phyloP scores from a whole-genome alignment of 30 jellyfish, hydroid and myxozoan genomes.

The Nemopilema nomurai region DNA sequence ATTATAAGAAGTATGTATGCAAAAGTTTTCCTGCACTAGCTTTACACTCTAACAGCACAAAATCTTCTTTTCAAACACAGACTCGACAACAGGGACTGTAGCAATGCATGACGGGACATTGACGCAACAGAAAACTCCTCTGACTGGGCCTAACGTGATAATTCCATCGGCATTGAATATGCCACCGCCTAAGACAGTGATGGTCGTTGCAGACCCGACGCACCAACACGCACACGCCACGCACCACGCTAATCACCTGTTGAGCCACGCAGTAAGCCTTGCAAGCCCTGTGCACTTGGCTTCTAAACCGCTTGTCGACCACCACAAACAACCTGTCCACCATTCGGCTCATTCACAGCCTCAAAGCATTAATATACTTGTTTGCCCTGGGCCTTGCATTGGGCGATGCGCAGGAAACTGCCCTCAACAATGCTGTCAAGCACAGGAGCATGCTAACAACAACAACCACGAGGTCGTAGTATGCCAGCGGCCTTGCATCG shows the following conservation, averaged over 20 bases:
- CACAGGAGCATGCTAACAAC: conserved; percentile 37
- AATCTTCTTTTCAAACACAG: conserved; percentile 3
- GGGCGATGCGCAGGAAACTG: conserved; percentile 76
- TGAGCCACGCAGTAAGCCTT: conserved; percentile 7
- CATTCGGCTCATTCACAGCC: conserved; percentile 18
- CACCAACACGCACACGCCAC: background rate
- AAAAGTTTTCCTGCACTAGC: no score
- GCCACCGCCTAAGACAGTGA: conserved; percentile 21
- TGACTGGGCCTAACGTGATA: conserved; percentile 4
- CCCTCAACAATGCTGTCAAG: conserved; percentile 78
- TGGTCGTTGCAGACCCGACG: conserved; percentile 2
- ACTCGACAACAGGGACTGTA: conserved; percentile 21
- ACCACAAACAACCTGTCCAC: conserved; percentile 12
- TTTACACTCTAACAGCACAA: background rate
- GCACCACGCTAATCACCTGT: background rate
- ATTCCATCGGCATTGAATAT: conserved; percentile 24
- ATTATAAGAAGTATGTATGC: no score
- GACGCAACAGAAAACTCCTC: conserved; percentile 23
- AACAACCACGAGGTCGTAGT: conserved; percentile 47
- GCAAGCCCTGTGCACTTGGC: conserved; percentile 14
- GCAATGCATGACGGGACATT: conserved; percentile 45
- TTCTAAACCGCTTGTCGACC: conserved; percentile 28
- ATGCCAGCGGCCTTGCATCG: conserved; percentile 59
- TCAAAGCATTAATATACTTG: conserved; percentile 27
- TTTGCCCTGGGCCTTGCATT: conserved; percentile 65